Evolutionary conservation across 1,140 invertebrate species (phyloP).

Genomic region (Chionoecetes opilio): DNA sequence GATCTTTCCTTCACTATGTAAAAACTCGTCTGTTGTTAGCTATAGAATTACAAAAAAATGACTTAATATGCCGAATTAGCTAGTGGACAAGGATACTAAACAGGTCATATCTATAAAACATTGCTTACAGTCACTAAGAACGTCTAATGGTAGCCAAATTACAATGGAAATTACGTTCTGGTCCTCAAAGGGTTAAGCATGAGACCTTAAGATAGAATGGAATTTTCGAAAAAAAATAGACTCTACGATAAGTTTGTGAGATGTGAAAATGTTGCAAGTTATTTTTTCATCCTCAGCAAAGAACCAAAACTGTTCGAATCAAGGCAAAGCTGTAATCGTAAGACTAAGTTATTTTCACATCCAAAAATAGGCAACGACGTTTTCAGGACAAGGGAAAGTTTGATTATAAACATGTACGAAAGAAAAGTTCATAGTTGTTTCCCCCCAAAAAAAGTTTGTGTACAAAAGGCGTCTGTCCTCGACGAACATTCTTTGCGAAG

Average conservation of each 20-base stretch:
- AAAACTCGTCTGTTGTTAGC: no score
- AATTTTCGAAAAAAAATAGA: no score
- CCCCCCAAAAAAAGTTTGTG: not conserved
- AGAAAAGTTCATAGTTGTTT: conserved; percentile 19
- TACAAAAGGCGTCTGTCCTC: not conserved
- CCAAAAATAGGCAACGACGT: not conserved
- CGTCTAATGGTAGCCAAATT: no score
- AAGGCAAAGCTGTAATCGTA: not conserved
- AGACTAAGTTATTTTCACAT: conserved; percentile 5
- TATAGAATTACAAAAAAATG: no score
- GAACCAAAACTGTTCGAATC: conserved; percentile 7
- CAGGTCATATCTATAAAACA: no score
- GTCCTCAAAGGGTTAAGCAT: no score
- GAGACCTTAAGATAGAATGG: no score
- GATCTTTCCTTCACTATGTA: no score
- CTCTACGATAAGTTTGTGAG: not conserved
- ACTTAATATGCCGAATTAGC: no score
- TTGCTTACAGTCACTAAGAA: no score
- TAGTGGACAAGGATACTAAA: no score
- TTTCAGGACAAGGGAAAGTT: not conserved
- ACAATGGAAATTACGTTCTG: no score
- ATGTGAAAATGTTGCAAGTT: not conserved
- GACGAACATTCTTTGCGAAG: not conserved
- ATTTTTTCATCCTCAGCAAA: not conserved
- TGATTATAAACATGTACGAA: not conserved